Evolutionary conservation across 2,797 vertebrate genomes (phyloP), one percentile per base, ranked within the genome.

Genomic region (Bryconaethiops microstoma): DNA sequence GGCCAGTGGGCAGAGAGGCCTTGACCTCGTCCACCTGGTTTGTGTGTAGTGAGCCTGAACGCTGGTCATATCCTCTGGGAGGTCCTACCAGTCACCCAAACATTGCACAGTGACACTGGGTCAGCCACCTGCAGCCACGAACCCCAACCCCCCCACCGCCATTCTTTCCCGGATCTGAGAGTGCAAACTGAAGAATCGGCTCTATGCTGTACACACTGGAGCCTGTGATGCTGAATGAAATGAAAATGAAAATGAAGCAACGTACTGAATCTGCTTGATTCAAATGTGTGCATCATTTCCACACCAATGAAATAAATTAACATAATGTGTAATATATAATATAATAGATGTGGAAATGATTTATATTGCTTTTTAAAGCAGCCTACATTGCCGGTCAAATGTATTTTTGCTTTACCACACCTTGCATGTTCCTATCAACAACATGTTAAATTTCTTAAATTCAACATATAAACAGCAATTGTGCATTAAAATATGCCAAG

Each of bases 61-160:
- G 40, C 25, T 62, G 7, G 40, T 74, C 76, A 78, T 65, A 72
- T 78, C 63, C 81, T 60, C 35, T 40, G 63, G 63, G 76, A 69
- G 76, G 76, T 78, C 62, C 35, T 40, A 52, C 62, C 39, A 74
- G 76, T 78, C 76, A 59, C 68, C 25, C 39, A 73, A 67, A 82
- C 74, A 77, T 29, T 67, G 50, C 54, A 74, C 71, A 62, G 65
- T 52, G 74, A 74, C 77, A 82, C 70, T 1, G 42, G 76, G 81
- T 78, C 76, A 78, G 64, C 62, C 76, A 78, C 63, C 81, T 82
- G 81, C 23, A 45, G 69, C 50, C 65, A 29, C 35, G 23, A 23
- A 7, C 25, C 42, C 39, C 17, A 12, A 3, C 40, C 12, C 40
- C 19, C n/a, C 29, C 14, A 6, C 77, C 54, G 25, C 74, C 82